Evolutionary conservation across 1,140 invertebrate genomes (phyloP), one percentile per base, ranked within the genome.

Genomic region (Halictus rubicundus): DNA sequence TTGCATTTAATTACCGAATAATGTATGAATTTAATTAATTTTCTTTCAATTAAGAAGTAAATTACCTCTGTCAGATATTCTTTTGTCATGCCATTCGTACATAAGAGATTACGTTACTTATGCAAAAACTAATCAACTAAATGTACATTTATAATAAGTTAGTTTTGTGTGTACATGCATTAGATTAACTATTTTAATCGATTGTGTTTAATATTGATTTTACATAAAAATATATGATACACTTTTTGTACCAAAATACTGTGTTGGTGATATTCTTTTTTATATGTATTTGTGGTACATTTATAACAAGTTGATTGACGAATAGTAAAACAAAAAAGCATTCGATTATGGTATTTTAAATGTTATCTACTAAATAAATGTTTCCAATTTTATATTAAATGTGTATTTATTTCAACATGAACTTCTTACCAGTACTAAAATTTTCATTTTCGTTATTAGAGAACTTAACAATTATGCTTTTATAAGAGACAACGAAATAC

Each of bases 211-310:
- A 16, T 42, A 25, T 60, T 12, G 23, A 25, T 46, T 5, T 19
- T 19, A 42, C 23, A 16, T 46, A 65, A 2, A 46, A 61, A 61
- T 61, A 27, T 61, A 61, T 8, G 14, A 61, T 64, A 64, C 16
- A 39, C 8, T 21, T 63, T 57, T 63, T 39, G 21, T 32, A 64
- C 32, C 32, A 64, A 64, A 64, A 39, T n/a, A 3, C 25, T 64
- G 25, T n/a, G 7, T 64, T 37, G 21, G n/a, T 39, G 4, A 27
- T 64, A 21, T 21, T 39, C 19, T 39, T 64, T 2, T 3, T 64
- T 25, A 25, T n/a, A 27, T n/a, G 6, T 64, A 63, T 21, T 64
- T 64, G 52, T 78, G 65, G 70, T 27, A 54, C 66, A 60, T 16
- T 61, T 39, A 32, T 32, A 27, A 16, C 32, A 64, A 14, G 32